Percentiles rank a stretch among this genome's conserved stretches.
These are phyloP conservation scores for Parnassius orleans DNA, from an alignment of 2,888 invertebrate species.

Conservation along the genomic window DNA sequence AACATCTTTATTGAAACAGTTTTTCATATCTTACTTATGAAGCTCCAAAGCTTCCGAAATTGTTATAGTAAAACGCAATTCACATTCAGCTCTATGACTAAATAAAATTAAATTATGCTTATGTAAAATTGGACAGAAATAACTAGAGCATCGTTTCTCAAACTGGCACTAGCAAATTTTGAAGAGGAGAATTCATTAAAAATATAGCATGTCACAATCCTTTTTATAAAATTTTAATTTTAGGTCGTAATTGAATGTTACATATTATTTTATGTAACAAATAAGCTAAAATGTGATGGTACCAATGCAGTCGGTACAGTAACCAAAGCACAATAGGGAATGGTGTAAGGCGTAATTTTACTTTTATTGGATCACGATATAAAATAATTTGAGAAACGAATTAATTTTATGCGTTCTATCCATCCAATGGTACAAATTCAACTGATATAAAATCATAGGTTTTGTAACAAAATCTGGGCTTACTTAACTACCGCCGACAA, in stretches of 20 bases:
- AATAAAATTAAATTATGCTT: constrained; percentile 19
- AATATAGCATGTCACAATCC: no score
- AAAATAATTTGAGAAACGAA: no score
- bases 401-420: neutral
- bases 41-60: constrained; percentile 27
- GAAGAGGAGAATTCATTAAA: no score
- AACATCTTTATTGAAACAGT: constrained; percentile 63
- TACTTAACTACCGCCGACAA: constrained; percentile 1
- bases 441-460: neutral
- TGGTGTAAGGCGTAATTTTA: no score
- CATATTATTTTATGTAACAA: no score
- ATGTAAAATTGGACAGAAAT: constrained; percentile 5
- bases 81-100: constrained; percentile 12
- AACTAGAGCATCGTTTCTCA: neutral
- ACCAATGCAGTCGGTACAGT: no score
- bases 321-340: no score
- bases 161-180: no score
- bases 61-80: constrained; percentile 25
- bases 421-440: constrained; percentile 9
- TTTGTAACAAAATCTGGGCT: constrained; percentile 10
- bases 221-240: no score
- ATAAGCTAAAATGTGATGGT: no score
- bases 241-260: no score
- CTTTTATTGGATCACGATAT: no score
- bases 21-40: constrained; percentile 48